Percentiles rank a stretch among this genome's conserved stretches.
These are phyloP conservation scores for Drosophila quasianomalipes DNA, from an alignment of 2,888 invertebrate species.

Conservation along the genomic window DNA sequence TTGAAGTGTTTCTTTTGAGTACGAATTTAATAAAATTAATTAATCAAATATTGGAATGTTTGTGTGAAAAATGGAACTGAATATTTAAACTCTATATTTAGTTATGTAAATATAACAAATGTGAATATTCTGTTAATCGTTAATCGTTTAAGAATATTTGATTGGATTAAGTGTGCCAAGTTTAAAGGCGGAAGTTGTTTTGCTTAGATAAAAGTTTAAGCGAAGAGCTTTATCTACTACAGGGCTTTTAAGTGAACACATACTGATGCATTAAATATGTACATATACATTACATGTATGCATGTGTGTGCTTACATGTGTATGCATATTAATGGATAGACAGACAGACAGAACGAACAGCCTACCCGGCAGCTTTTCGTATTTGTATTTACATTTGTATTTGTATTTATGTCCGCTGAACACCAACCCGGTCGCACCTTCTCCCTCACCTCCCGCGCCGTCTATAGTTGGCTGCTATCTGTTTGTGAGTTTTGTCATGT, in stretches of 20 bases:
- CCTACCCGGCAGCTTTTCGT: conserved; percentile 51
- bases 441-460: neutral
- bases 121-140: conserved; percentile 4
- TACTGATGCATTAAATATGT: neutral
- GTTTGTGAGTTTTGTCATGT: conserved; percentile 54
- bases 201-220: conserved; percentile 23
- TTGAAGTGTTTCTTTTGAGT: neutral
- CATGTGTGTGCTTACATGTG: conserved; percentile 5
- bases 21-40: neutral
- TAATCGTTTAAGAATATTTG: conserved; percentile 11
- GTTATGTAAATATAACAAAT: neutral
- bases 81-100: neutral
- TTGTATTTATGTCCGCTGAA: conserved; percentile 16
- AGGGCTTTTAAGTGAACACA: conserved; percentile 35
- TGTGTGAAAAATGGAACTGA: neutral
- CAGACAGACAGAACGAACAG: conserved; percentile 35
- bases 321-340: conserved; percentile 44
- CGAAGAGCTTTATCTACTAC: conserved; percentile 28
- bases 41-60: neutral
- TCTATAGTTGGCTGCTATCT: conserved; percentile 8
- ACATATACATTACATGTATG: neutral
- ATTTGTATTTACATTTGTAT: conserved; percentile 28
- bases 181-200: conserved; percentile 41
- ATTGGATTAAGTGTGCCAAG: conserved; percentile 30
- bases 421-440: neutral